Evolutionary conservation across 2,113 vertebrate species (phyloP).

Genomic region (Vidua macroura): DNA sequence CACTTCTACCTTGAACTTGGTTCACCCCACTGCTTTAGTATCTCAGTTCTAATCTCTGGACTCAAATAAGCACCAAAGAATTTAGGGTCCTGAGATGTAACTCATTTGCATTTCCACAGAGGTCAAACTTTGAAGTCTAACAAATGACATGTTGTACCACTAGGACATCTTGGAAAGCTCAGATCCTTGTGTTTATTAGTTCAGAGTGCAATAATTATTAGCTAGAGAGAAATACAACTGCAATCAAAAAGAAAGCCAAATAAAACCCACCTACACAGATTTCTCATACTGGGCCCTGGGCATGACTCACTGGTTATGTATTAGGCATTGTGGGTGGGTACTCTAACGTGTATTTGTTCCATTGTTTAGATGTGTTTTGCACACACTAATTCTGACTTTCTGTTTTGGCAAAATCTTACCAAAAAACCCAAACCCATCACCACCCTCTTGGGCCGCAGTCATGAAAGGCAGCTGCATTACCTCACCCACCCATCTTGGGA

Average conservation of each 20-base stretch:
- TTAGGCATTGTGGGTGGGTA: conserved; percentile 43
- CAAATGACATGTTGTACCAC: background rate
- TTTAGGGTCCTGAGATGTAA: background rate
- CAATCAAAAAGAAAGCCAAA: conserved; percentile 38
- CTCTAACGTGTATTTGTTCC: conserved; percentile 35
- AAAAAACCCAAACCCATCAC: background rate
- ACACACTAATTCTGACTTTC: conserved; percentile 17
- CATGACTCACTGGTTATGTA: conserved; percentile 50
- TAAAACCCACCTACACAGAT: conserved; percentile 44
- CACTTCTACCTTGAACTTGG: background rate
- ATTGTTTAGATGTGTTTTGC: conserved; percentile 47
- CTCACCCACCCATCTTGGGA: conserved; percentile 29
- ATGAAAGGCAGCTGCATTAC: conserved; percentile 19
- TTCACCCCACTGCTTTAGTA: background rate
- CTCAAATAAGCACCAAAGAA: background rate
- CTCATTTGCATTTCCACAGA: background rate
- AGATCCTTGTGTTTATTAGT: conserved; percentile 5
- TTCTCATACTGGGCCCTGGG: conserved; percentile 44
- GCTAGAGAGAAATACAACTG: conserved; percentile 23
- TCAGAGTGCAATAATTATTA: conserved; percentile 20
- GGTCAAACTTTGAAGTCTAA: background rate
- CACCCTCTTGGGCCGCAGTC: background rate
- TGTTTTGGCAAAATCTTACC: conserved; percentile 45
- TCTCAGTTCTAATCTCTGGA: background rate
- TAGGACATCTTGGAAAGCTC: background rate